Conservation (phyloP, 2,888 invertebrate genomes). For the Anoncus sp. region DNA sequence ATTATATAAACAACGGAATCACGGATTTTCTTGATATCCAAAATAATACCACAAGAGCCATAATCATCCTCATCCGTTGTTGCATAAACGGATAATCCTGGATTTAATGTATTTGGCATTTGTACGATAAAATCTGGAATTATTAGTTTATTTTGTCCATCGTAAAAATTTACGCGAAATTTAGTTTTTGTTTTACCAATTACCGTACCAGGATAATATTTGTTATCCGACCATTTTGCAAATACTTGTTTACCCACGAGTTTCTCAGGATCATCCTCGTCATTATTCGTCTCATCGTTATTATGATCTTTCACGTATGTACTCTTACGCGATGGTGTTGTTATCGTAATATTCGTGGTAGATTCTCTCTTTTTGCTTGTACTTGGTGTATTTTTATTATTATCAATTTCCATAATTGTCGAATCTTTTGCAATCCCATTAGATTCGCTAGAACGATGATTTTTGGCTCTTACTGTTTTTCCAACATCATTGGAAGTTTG, state of each 20-base stretch:
- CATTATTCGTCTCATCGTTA: constrained; percentile 22
- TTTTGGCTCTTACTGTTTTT: constrained; percentile 82
- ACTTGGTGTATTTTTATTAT: constrained; percentile 28
- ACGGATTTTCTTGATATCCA: constrained; percentile 64
- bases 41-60: constrained; percentile 76
- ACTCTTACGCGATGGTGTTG: constrained; percentile 53
- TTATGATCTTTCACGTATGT: constrained; percentile 41
- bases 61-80: constrained; percentile 71
- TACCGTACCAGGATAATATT: constrained; percentile 88
- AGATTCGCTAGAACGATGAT: constrained; percentile 45
- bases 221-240: constrained; percentile 89
- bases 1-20: constrained; percentile 72
- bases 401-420: constrained; percentile 52
- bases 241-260: constrained; percentile 83
- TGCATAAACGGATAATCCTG: constrained; percentile 77
- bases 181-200: constrained; percentile 86
- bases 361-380: constrained; percentile 55
- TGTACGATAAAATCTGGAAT: constrained; percentile 86
- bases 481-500: constrained; percentile 60
- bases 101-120: constrained; percentile 69
- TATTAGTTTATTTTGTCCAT: constrained; percentile 86
- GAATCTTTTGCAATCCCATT: constrained; percentile 61
- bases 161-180: constrained; percentile 87
- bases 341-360: background rate
- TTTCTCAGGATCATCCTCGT: constrained; percentile 66